phyloP scores from a whole-genome alignment of 2,113 vertebrate species.

The Calidris pugnax region DNA sequence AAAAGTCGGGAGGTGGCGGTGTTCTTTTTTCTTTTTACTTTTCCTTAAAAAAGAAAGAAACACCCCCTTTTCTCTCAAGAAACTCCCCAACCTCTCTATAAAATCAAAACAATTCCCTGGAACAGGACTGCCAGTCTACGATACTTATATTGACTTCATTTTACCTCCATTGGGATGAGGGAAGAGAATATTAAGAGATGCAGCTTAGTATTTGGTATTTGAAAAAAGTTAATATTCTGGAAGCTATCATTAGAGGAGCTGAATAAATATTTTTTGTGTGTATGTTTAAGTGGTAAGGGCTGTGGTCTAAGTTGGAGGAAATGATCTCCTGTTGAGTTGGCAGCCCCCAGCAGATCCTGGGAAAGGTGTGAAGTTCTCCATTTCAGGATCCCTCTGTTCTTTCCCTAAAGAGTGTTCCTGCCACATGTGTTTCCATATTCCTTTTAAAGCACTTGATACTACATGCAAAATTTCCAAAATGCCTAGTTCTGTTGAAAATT shows the following conservation, averaged over 20 bases:
- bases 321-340: background rate
- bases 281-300: background rate
- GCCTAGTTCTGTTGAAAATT: background rate
- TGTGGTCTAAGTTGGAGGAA: background rate
- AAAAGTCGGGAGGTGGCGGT: background rate
- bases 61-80: rapidly evolving
- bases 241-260: background rate
- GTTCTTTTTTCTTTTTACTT: background rate
- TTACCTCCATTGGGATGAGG: background rate
- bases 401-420: background rate
- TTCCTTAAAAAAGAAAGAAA: background rate
- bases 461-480: background rate
- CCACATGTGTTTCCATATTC: background rate
- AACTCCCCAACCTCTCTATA: background rate
- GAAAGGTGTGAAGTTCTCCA: background rate
- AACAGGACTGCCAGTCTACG: background rate
- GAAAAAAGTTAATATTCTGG: background rate
- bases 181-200: background rate
- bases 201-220: background rate
- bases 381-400: background rate
- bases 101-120: background rate
- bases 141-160: background rate
- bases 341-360: background rate
- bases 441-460: background rate
- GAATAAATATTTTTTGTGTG: background rate